phyloP scores from a whole-genome alignment of 2,888 invertebrate genomes.

The Resseliella maxima region DNA sequence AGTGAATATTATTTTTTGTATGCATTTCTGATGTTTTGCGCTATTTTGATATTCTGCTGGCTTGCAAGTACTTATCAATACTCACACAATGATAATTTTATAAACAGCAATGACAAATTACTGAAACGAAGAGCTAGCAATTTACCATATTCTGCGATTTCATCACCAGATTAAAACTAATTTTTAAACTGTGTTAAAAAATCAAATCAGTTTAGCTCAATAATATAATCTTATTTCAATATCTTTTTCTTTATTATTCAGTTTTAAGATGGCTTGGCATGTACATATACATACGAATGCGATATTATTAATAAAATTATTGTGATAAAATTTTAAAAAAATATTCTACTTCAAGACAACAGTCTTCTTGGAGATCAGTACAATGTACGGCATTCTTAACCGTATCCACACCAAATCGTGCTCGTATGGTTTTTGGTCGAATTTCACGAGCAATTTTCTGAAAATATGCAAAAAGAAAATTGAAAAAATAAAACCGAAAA shows the following conservation, averaged over 20 bases:
- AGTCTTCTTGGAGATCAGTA: conserved; percentile 92
- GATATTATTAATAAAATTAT: too few relatives aligned
- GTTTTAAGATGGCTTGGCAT: too few relatives aligned
- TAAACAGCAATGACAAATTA: not conserved
- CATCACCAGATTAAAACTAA: too few relatives aligned
- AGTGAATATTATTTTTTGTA: conserved; percentile 66
- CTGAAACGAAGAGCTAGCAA: not conserved
- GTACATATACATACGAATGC: too few relatives aligned
- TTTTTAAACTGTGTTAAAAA: too few relatives aligned
- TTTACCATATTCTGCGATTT: not conserved
- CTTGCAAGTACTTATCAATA: conserved; percentile 7
- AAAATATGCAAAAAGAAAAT: not conserved
- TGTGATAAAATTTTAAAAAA: conserved; percentile 77
- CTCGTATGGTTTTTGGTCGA: conserved; percentile 85
- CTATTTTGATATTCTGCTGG: conserved; percentile 63
- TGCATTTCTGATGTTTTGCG: conserved; percentile 64
- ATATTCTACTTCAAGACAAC: conserved; percentile 83
- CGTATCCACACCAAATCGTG: conserved; percentile 84
- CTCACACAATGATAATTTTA: not conserved
- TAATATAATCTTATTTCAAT: too few relatives aligned
- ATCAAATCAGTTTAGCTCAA: too few relatives aligned
- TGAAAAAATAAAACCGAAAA: conserved; percentile 32
- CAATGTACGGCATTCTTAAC: conserved; percentile 92
- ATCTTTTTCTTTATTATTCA: too few relatives aligned
- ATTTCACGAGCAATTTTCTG: conserved; percentile 88